Base-by-base conservation (phyloP, 2,888 invertebrate genomes). In the Drosophila cognata region DNA sequence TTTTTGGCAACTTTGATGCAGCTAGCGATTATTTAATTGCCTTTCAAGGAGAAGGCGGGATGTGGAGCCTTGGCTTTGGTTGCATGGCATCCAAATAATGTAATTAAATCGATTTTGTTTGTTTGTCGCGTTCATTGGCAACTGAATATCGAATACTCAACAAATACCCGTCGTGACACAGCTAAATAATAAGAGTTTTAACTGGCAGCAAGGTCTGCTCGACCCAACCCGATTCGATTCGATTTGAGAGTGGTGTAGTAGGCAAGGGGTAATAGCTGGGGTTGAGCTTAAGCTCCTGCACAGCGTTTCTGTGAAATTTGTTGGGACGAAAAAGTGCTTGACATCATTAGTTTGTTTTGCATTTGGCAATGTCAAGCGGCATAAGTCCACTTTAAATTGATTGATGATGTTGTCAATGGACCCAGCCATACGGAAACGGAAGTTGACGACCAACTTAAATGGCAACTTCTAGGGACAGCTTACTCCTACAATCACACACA, bases 291-390 rank as follows among this genome's bases (percentile, higher is more conserved):
- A 55, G 64, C 29, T 52, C 35, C 28, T 65, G 43, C 48, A 21
- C 33, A 59, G 46, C 63, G 60, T 57, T 72, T 64, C 53, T 46
- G 36, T 50, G 53, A 64, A 72, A 61, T 52, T 55, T 33, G 58
- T 65, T 53, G 50, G 65, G 29, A 35, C 50, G 60, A 41, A 52
- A 58, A 67, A 68, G 59, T 55, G 61, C 43, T 64, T 63, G 74
- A 64, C 83, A 85, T 85, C 86, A 86, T 82, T 82, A 83, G 86
- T 80, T 83, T 86, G 71, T 67, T 73, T 73, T 79, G 79, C 79
- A 82, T 71, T 82, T 83, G 72, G 71, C 84, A 73, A 66, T 66
- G 82, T 78, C 70, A 71, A 65, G 68, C 68, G 63, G 65, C 71
- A 67, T 80, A 79, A 80, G 82, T 75, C 82, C 83, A 79, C 71